Conservation (phyloP, 2,113 vertebrate species). For the Bos javanicus region DNA sequence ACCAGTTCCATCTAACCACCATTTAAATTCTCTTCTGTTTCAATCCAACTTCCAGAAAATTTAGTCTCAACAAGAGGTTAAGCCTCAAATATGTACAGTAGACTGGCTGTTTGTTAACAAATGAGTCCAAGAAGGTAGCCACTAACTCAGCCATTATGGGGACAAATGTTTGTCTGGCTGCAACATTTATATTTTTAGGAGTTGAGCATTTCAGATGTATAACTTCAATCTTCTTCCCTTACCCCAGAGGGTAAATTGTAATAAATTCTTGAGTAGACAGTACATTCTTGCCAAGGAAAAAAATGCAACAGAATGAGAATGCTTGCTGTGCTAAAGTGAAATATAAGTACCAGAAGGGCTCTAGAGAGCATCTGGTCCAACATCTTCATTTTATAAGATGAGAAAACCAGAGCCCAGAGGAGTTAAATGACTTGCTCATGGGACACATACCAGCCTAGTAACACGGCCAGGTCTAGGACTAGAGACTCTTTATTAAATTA, state of each 20-base stretch:
- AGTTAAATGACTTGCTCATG: neutral
- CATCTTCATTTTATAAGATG: slow-evolving; percentile 8
- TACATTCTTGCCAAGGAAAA: neutral
- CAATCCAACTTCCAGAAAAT: neutral
- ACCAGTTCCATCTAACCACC: neutral
- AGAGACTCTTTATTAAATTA: neutral
- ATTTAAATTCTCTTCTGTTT: neutral
- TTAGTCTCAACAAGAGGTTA: neutral
- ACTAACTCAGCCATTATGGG: neutral
- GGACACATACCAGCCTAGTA: neutral
- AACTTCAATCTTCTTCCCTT: slow-evolving; percentile 24
- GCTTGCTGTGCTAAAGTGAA: slow-evolving; percentile 8
- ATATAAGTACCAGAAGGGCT: neutral
- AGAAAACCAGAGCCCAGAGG: slow-evolving; percentile 12
- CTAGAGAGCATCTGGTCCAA: neutral
- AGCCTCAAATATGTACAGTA: neutral
- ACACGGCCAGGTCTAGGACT: neutral
- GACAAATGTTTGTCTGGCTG: neutral
- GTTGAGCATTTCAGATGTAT: neutral
- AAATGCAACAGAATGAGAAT: slow-evolving; percentile 16
- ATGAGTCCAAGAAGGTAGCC: neutral
- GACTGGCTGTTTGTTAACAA: neutral
- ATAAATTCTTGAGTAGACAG: slow-evolving; percentile 30
- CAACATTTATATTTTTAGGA: neutral
- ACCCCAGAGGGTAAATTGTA: slow-evolving; percentile 5